Base-by-base conservation (phyloP, 2,113 vertebrate species). In the Thermophis baileyi region DNA sequence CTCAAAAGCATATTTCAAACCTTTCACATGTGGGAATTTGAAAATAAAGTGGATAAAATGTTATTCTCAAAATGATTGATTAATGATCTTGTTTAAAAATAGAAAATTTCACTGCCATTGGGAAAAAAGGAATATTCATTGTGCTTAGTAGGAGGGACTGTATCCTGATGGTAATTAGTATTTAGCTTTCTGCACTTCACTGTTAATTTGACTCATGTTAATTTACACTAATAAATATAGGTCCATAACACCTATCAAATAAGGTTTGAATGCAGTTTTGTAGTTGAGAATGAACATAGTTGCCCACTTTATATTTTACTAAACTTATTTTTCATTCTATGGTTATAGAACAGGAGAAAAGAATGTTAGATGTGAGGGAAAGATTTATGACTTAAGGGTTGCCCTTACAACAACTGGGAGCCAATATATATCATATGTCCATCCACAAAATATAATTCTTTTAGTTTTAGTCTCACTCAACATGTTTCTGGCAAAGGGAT, bases 221-320 rank as follows among this genome's bases (percentile, higher is more conserved):
- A 97, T 97, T 97, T 96, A 95, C 94, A 96, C 96, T 94, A 96
- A 96, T 97, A 97, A 97, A 97, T 96, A 94, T 93, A 95, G 96
- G 94, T 97, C 95, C 95, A 97, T 97, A 96, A 96, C 94, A 97
- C 93, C 94, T 97, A 96, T 96, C 96, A 97, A 97, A 92, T 96
- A 96, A 95, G 93, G 93, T 94, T 97, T 95, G 95, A 96, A 95
- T 96, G 95, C 95, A 91, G 93, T 94, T 97, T 53, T 93, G 88
- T 50, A 92, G 94, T 94, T 96, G 96, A 94, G 96, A 95, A 96
- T 95, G 94, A 97, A 94, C 96, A 91, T 94, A 93, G 94, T 40
- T 89, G 90, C 91, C 93, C 96, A 89, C 96, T 97, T 97, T 95
- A 96, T 97, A 95, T 95, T 95, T 97, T 97, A 91, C 94, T 97